phyloP scores from a whole-genome alignment of 23 tunicate genomes.

The Styela plicata region DNA sequence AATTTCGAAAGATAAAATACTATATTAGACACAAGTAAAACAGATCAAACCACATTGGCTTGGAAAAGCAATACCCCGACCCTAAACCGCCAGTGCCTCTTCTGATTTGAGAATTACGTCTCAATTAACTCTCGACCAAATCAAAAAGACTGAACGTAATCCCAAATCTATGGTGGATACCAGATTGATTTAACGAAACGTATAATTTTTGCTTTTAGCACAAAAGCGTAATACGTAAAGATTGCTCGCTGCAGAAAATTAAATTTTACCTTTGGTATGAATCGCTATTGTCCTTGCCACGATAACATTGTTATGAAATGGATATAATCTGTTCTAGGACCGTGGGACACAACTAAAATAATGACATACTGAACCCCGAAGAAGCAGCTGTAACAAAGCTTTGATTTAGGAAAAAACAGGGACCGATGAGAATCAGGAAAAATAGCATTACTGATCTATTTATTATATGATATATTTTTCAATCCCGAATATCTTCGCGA shows the following conservation, averaged over 20 bases:
- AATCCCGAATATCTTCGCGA: too few species aligned
- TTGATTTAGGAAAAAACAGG: too few species aligned
- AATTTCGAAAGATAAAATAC: not conserved
- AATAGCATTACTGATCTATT: too few species aligned
- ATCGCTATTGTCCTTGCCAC: not conserved
- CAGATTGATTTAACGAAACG: not conserved
- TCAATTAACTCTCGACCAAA: not conserved
- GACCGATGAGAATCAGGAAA: too few species aligned
- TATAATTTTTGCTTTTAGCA: not conserved
- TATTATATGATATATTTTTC: too few species aligned
- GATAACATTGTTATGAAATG: not conserved
- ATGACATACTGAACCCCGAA: not conserved
- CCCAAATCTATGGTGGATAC: too few species aligned
- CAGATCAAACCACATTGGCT: not conserved
- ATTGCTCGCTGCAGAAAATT: not conserved
- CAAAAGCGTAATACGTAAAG: not conserved
- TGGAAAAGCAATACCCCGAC: too few species aligned
- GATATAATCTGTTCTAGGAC: not conserved
- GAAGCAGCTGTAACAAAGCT: too few species aligned
- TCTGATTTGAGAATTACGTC: too few species aligned
- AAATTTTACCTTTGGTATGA: not conserved
- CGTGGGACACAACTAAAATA: not conserved
- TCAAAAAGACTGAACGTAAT: not conserved
- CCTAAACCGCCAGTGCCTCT: too few species aligned
- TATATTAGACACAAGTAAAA: not conserved